Conservation (phyloP, 1,140 invertebrate species). For the Drusus annulatus region DNA sequence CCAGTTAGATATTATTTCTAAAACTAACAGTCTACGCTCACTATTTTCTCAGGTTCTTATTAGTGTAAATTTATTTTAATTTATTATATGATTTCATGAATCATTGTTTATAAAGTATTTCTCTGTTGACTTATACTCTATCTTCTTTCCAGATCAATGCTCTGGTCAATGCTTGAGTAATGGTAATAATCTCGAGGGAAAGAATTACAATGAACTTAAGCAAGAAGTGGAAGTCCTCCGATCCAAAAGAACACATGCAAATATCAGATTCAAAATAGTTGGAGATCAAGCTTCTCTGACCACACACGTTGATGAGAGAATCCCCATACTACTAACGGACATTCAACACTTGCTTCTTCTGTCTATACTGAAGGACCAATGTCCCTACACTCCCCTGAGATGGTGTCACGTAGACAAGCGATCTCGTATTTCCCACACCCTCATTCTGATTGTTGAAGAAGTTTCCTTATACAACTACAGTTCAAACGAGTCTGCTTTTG, state of each 20-base stretch:
- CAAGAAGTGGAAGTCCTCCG: constrained; percentile 68
- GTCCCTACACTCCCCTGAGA: constrained; percentile 77
- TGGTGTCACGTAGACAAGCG: constrained; percentile 88
- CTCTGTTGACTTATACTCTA: not conserved
- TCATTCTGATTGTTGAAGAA: constrained; percentile 85
- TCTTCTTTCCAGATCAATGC: not conserved
- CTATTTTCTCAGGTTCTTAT: too few relatives aligned
- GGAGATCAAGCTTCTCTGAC: constrained; percentile 76
- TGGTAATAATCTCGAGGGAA: too few relatives aligned
- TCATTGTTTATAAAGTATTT: too few relatives aligned
- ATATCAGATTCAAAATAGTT: constrained; percentile 74
- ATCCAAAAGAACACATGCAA: constrained; percentile 75
- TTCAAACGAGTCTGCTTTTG: constrained; percentile 76
- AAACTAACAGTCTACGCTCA: too few relatives aligned
- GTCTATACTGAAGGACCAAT: constrained; percentile 80
- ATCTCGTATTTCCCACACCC: constrained; percentile 78
- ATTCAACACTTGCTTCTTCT: constrained; percentile 87
- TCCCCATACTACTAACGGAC: constrained; percentile 86
- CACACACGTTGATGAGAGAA: constrained; percentile 71
- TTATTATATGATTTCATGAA: too few relatives aligned
- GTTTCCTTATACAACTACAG: constrained; percentile 82
- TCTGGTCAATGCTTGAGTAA: not conserved
- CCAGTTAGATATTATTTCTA: too few relatives aligned
- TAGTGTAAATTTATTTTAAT: too few relatives aligned
- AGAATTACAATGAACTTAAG: constrained; percentile 64